Evolutionary conservation across 2,113 vertebrate species (phyloP).

Genomic region (human (Homo sapiens)): DNA sequence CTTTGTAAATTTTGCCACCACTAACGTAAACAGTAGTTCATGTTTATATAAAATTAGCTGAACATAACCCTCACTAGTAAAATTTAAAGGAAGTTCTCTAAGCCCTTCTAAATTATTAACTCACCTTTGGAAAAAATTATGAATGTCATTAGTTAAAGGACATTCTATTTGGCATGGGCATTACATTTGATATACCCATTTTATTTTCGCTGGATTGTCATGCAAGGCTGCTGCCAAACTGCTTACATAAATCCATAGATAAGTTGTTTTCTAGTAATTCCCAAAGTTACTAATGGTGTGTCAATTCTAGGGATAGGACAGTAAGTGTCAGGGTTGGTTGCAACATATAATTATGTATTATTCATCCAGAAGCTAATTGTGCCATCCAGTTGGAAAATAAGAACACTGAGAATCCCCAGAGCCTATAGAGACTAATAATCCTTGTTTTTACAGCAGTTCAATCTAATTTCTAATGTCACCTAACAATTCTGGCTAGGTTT

Average conservation of each 20-base stretch:
- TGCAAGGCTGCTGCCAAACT: neutral
- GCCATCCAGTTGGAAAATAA: neutral
- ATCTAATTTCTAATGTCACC: slow-evolving; percentile 14
- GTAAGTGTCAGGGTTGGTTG: slow-evolving; percentile 18
- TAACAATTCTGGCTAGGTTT: neutral
- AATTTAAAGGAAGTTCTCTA: neutral
- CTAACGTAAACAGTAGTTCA: neutral
- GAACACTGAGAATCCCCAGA: neutral
- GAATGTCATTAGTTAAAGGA: neutral
- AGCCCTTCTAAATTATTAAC: neutral
- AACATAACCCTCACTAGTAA: neutral
- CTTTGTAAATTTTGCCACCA: neutral
- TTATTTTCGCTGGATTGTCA: neutral
- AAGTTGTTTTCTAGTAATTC: slow-evolving; percentile 36
- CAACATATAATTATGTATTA: slow-evolving; percentile 31
- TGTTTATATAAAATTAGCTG: neutral
- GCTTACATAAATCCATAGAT: slow-evolving; percentile 39
- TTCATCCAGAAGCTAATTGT: slow-evolving; percentile 40
- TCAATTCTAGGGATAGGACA: slow-evolving; percentile 10
- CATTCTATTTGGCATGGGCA: too few species aligned
- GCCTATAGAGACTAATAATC: neutral
- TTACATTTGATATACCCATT: neutral
- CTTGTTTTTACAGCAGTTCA: neutral
- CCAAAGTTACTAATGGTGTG: slow-evolving; percentile 31
- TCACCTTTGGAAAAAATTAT: neutral